Base-by-base conservation (phyloP, 2,113 vertebrate species). In the Caranx ignobilis region DNA sequence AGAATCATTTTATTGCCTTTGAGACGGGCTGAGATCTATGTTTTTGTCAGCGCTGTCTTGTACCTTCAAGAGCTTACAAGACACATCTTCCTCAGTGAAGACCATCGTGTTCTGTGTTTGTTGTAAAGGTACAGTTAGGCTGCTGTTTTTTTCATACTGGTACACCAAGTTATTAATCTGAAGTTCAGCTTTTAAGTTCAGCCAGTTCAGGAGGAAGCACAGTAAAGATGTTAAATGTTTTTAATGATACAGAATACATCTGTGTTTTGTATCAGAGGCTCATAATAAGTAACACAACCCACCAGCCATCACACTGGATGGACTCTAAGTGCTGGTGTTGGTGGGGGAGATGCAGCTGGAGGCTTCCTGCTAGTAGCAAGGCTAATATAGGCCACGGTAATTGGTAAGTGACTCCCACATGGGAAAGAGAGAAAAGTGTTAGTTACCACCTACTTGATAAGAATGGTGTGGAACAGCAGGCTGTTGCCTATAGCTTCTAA, bases 1-100 rank as follows among this genome's bases (percentile, higher is more conserved):
- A 77, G 64, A 81, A 71, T 63, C 59, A 75, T 71, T 77, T 87
- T 73, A 83, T 85, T 87, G 69, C 67, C 79, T 75, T 19, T 67
- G 59, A 84, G 21, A 52, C 63, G 1, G 5, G 50, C 61, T 5
- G 39, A 32, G 31, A 75, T 79, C 18, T 54, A 19, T 57, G 34
- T 45, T 61, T 47, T 71, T 10, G 5, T 62, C 47, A 43, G 13
- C 0, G 35, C 6, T 15, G 3, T 56, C 16, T 34, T 75, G 52
- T 59, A 55, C 41, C 39, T 86, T 62, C 26, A 55, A 74, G 73
- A 61, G 3, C 43, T 73, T 45, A 16, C 37, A 54, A 68, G 35
- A 60, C 66, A 48, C 43, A 57, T 45, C n/a, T 37, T 45, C 19
- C 65, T 74, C 54, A 21, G 0, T 61, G 43, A 79, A 62, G 12